Evolutionary conservation across 2,888 invertebrate genomes (phyloP).

Genomic region (Polydesmus complanatus): DNA sequence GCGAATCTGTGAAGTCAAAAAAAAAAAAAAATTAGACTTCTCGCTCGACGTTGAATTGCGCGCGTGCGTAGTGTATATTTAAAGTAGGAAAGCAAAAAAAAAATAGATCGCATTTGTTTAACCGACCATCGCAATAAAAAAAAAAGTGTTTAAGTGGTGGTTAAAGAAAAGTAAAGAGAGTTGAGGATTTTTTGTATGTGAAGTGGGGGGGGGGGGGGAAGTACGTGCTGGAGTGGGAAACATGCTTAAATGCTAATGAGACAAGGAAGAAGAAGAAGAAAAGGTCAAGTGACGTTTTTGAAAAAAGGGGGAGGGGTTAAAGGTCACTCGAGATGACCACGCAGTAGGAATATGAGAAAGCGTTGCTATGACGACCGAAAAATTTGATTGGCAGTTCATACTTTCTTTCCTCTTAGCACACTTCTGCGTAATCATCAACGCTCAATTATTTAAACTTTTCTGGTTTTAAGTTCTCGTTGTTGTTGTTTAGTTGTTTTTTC

Average conservation of each 20-base stretch:
- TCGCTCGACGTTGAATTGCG: too few species aligned
- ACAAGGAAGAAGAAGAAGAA: neutral
- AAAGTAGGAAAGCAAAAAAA: too few species aligned
- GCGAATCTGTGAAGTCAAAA: neutral
- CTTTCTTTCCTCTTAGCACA: too few species aligned
- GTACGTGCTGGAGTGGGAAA: neutral
- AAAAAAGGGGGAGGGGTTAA: neutral
- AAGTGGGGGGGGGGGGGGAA: neutral
- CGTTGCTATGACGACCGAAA: neutral
- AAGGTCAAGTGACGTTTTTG: neutral
- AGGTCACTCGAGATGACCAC: neutral
- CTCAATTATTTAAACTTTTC: too few species aligned
- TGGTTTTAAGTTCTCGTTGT: too few species aligned
- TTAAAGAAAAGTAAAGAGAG: neutral
- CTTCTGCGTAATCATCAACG: too few species aligned
- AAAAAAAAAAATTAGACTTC: neutral
- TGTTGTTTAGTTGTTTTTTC: too few species aligned
- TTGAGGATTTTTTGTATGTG: neutral
- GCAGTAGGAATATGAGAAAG: neutral
- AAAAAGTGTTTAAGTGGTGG: neutral
- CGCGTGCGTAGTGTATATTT: too few species aligned
- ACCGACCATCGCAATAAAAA: neutral
- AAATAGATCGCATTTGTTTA: neutral
- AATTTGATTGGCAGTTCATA: neutral
- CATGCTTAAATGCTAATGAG: neutral